Evolutionary conservation across 1,140 invertebrate genomes (phyloP), one percentile per base, ranked within the genome.

Genomic region (Drosophila willistoni): DNA sequence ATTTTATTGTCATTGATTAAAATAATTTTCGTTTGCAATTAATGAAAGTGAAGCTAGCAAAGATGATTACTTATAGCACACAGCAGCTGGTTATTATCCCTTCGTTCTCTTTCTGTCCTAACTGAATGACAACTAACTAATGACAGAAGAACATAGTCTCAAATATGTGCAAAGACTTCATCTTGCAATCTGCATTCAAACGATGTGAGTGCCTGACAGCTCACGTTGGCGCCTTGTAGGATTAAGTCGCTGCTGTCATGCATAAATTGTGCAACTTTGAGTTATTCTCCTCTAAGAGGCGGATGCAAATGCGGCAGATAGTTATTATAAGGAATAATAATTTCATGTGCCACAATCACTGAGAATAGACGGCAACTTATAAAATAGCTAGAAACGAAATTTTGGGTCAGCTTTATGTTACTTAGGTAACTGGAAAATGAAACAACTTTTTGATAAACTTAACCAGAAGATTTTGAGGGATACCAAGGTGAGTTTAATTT

Each of bases 221-320:
- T 64, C 73, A 73, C 81, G 81, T 79, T 71, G 73, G 66, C 73
- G 69, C 71, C 81, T 84, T 67, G 69, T 68, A 67, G 81, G 81
- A 84, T 84, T 84, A 84, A 84, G 81, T 77, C 69, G 73, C 64
- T 71, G 73, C 77, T 85, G 68, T 84, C 81, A 84, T 84, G 81
- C 81, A 84, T 84, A 84, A 84, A 84, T 84, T 84, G 73, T 59
- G 81, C 81, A 84, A 84, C 77, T 80, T 84, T 67, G 41, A 25
- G 29, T 2, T 41, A 39, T n/a, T 6, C 36, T 61, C 17, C 36
- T 39, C 7, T 12, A 10, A 10, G 29, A 13, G 2, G 33, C 13
- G n/a, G 14, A 17, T 34, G 17, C 44, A 22, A 51, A 10, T 51
- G 44, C 14, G 14, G 17, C 44, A 51, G 17, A 51, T 14, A 51